Percentiles rank a stretch among this genome's conserved stretches.
These are phyloP conservation scores for Bruchidius siliquastri DNA, from an alignment of 2,888 invertebrate genomes.

Conservation along the genomic window DNA sequence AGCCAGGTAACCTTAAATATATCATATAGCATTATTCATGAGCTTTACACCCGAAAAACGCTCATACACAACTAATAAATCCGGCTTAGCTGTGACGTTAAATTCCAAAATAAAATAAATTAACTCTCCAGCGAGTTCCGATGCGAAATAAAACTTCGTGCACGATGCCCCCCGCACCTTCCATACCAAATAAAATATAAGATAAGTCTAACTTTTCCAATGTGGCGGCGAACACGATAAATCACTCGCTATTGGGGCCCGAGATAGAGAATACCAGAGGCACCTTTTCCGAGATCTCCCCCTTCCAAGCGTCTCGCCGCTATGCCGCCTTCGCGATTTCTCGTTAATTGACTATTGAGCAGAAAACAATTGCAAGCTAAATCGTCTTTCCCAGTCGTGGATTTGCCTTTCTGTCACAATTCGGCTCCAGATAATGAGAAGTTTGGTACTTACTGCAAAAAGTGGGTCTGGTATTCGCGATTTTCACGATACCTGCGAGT, in stretches of 20 bases:
- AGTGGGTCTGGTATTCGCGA: too few relatives aligned
- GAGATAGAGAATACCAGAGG: not conserved
- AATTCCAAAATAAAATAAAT: not conserved
- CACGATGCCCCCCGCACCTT: not conserved
- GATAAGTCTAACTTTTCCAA: not conserved
- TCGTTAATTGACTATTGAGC: not conserved
- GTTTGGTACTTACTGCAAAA: too few relatives aligned
- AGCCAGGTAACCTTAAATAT: not conserved
- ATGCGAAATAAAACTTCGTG: not conserved
- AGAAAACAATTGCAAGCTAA: not conserved
- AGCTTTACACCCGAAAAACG: not conserved
- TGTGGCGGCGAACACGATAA: not conserved
- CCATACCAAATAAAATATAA: not conserved
- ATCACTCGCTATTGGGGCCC: not conserved
- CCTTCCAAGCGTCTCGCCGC: not conserved
- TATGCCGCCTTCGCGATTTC: not conserved
- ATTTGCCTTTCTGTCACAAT: not conserved
- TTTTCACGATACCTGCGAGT: too few relatives aligned
- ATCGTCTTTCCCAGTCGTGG: not conserved
- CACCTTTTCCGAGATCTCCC: not conserved
- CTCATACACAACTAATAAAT: slow-evolving; percentile 1
- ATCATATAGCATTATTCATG: not conserved
- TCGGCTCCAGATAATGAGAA: too few relatives aligned
- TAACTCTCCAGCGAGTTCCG: not conserved
- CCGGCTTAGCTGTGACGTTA: not conserved